These are phyloP conservation scores for Tyrannus savana DNA, from an alignment of 2,113 vertebrate species.

Conservation along the genomic window DNA sequence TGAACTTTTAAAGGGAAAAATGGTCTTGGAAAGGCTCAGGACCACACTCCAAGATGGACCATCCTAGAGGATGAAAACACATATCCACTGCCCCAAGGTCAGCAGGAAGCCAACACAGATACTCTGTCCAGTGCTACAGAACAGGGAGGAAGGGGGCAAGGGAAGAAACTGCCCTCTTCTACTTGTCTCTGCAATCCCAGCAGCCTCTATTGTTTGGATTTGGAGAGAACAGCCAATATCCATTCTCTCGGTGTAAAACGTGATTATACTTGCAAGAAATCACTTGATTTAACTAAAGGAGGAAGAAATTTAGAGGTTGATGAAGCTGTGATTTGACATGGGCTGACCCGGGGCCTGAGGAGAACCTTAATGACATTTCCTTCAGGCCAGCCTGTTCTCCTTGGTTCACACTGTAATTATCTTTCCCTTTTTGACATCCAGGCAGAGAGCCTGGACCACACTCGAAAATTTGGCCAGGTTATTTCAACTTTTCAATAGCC, in stretches of 20 bases:
- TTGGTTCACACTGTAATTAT: constrained; percentile 9
- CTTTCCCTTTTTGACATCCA: neutral
- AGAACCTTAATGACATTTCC: neutral
- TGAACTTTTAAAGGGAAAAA: neutral
- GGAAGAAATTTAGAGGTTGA: constrained; percentile 16
- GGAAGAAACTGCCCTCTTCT: neutral
- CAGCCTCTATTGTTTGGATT: neutral
- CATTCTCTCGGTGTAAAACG: neutral
- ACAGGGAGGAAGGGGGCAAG: neutral
- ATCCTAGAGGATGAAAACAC: neutral
- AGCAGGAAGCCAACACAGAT: neutral
- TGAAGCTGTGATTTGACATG: constrained; percentile 13
- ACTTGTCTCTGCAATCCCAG: neutral
- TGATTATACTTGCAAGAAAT: constrained; percentile 1
- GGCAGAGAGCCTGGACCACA: neutral
- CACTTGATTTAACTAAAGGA: constrained; percentile 7
- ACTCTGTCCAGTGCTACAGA: neutral
- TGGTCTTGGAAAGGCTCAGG: neutral
- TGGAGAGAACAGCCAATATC: neutral
- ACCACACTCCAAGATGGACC: fast-evolving
- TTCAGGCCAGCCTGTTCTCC: neutral
- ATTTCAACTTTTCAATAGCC: neutral
- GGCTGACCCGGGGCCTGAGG: neutral
- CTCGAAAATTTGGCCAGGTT: neutral
- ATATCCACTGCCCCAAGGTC: neutral